phyloP scores from a whole-genome alignment of 1,140 invertebrate species.

The Chironomus striatipennis region DNA sequence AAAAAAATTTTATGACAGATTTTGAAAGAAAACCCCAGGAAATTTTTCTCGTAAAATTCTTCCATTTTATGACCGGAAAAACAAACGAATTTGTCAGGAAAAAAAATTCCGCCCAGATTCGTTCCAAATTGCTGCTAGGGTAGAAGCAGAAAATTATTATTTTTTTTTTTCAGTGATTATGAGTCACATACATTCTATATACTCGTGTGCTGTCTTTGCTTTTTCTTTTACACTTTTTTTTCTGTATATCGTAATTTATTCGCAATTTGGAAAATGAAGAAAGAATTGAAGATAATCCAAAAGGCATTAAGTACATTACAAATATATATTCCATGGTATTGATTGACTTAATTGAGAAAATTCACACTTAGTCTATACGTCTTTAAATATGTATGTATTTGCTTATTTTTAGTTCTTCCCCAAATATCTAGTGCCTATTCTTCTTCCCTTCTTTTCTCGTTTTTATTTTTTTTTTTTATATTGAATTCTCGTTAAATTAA shows the following conservation, averaged over 20 bases:
- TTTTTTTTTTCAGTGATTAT: not conserved
- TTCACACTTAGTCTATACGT: not conserved
- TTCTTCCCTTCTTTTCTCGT: too few relatives aligned
- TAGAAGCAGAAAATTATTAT: too few relatives aligned
- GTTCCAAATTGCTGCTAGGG: too few relatives aligned
- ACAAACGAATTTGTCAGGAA: too few relatives aligned
- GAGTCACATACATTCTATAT: not conserved
- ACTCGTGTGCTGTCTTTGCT: not conserved
- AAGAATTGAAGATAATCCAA: not conserved
- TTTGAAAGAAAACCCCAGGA: too few relatives aligned
- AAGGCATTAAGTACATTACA: not conserved
- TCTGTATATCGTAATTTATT: not conserved
- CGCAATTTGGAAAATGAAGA: not conserved
- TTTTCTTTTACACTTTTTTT: not conserved
- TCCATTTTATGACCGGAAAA: too few relatives aligned
- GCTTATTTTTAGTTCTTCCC: conserved; percentile 1
- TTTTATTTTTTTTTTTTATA: too few relatives aligned
- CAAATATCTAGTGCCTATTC: too few relatives aligned
- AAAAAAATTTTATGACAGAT: too few relatives aligned
- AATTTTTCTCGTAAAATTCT: too few relatives aligned
- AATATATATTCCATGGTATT: not conserved
- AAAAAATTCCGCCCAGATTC: too few relatives aligned
- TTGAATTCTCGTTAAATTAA: too few relatives aligned
- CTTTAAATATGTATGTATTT: not conserved
- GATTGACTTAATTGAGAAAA: not conserved